Base-by-base conservation (phyloP, 2,113 vertebrate genomes). In the Hemiprocne comata region DNA sequence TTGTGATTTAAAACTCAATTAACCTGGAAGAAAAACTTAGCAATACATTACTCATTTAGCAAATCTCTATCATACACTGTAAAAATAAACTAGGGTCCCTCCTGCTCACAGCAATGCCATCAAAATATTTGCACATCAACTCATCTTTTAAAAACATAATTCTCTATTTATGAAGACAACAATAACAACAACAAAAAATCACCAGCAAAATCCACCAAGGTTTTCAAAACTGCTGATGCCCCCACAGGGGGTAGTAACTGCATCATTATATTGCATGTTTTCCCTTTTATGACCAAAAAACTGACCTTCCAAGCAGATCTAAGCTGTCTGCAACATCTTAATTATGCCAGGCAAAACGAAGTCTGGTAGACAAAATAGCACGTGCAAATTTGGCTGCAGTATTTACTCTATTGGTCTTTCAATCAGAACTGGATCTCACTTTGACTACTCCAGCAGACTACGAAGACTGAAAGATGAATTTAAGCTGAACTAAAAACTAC, bases 41-140 rank as follows among this genome's bases (percentile, higher is more conserved):
- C 90, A 85, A 76, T 48, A 89, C 25, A 29, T 55, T 74, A 76
- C 36, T 79, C 55, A 71, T 88, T 93, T 93, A 74, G 81, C 4
- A 5, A 92, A 74, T 89, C 87, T 50, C 65, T 91, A 88, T 57
- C 18, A 7, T 66, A 48, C 48, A 42, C 74, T 61, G 78, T 87
- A 95, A 94, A 96, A 95, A 89, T 53, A 86, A 65, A 87, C 13
- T 17, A 44, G 36, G 88, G 93, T 96, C 89, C 89, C 87, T 94
- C 74, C 78, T 83, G 64, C 90, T 89, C 89, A 82, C 4, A 87
- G 85, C 90, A 95, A 70, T 44, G 89, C 74, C 83, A 83, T 70
- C 74, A 93, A 92, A 96, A 83, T 73, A 91, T 3, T 7, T 31
- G 44, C 64, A 79, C 66, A 65, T 83, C 70, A 44, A 23, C 34